Evolutionary conservation across 53 echinoderm and acorn worm genomes (phyloP).

Genomic region (Pentamera pediparva): DNA sequence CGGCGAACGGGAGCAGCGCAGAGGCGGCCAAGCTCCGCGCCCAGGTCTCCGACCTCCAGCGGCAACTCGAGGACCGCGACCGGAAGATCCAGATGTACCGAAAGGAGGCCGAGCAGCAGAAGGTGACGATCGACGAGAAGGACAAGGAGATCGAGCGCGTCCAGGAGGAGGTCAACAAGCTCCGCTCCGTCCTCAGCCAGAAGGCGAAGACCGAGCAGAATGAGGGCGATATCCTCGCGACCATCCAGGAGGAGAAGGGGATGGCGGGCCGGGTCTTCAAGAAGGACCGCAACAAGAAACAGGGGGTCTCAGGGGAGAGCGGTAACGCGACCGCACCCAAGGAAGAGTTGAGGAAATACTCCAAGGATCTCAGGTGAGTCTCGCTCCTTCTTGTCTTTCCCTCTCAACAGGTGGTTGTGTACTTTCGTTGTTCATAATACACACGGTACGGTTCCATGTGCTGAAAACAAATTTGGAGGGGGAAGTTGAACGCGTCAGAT

Average conservation of each 20-base stretch:
- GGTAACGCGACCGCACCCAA: slow-evolving; percentile 34
- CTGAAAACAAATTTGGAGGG: background rate
- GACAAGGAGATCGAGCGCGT: slow-evolving; percentile 66
- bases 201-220: slow-evolving; percentile 20
- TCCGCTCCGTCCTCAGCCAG: slow-evolving; percentile 72
- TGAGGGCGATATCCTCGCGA: slow-evolving; percentile 48
- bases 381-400: background rate
- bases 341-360: slow-evolving; percentile 41
- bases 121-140: slow-evolving; percentile 34
- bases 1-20: slow-evolving; percentile 36
- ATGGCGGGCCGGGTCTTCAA: slow-evolving; percentile 45
- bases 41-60: slow-evolving; percentile 45
- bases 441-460: background rate
- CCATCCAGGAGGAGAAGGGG: slow-evolving; percentile 60
- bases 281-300: slow-evolving; percentile 88
- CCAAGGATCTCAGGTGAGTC: slow-evolving; percentile 76
- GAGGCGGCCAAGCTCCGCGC: slow-evolving; percentile 46
- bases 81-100: slow-evolving; percentile 41
- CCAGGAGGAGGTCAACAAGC: slow-evolving; percentile 83
- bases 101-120: slow-evolving; percentile 39
- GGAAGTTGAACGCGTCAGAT: background rate
- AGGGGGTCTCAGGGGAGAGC: slow-evolving; percentile 88
- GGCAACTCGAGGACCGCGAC: slow-evolving; percentile 56
- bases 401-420: background rate
- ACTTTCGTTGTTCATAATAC: too few relatives aligned